Conservation (phyloP, 2,888 invertebrate genomes). For the Rhimphoctona megacephalus region DNA sequence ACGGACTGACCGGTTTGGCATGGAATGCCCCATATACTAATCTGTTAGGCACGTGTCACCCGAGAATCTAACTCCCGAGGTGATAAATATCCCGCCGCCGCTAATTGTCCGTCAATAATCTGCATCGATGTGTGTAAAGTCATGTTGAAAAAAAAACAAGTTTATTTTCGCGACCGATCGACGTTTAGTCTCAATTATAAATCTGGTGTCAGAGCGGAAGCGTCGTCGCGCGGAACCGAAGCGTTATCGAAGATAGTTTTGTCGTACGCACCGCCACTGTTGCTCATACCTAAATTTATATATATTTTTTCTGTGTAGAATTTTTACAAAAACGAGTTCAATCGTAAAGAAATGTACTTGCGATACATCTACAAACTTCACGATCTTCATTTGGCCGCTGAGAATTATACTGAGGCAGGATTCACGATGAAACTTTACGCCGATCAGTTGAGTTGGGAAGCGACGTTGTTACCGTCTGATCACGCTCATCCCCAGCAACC, state of each 20-base stretch:
- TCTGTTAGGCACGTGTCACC: constrained; percentile 24
- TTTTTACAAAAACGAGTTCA: constrained; percentile 98
- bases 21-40: too few species aligned
- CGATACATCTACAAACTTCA: constrained; percentile 98
- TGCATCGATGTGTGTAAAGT: neutral
- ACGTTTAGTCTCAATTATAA: neutral
- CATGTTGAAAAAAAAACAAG: neutral
- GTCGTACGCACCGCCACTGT: too few species aligned
- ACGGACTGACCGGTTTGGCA: too few species aligned
- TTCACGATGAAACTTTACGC: constrained; percentile 97
- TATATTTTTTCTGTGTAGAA: constrained; percentile 86
- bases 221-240: neutral
- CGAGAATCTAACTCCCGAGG: constrained; percentile 24
- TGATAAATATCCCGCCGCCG: constrained; percentile 52
- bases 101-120: constrained; percentile 67
- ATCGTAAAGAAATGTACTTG: constrained; percentile 97
- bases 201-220: neutral
- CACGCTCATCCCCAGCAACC: constrained; percentile 90
- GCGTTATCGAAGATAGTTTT: too few species aligned
- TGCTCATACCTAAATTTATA: too few species aligned
- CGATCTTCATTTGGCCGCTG: constrained; percentile 95
- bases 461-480: constrained; percentile 88
- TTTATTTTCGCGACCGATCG: neutral
- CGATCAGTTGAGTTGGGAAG: constrained; percentile 94
- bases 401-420: constrained; percentile 97